Percentiles rank a stretch among this genome's conserved stretches.
phyloP scores from a whole-genome alignment of 2,888 invertebrate genomes.

The Cheilosia vulpina region DNA sequence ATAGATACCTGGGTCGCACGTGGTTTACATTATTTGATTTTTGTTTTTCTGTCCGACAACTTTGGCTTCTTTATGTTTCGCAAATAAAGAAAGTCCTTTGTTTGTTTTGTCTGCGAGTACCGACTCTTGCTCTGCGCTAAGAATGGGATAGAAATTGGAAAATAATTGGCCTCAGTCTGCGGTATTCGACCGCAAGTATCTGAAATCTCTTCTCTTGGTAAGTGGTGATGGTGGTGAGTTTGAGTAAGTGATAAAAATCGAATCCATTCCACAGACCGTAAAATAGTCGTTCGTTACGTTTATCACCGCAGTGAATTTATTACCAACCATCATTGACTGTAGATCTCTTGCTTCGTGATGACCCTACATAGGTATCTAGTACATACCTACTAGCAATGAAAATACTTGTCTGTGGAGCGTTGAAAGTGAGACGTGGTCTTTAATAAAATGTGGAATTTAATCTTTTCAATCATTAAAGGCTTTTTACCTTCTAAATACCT shows the following conservation, averaged over 20 bases:
- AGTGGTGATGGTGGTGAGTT: neutral
- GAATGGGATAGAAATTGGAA: neutral
- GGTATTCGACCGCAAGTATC: neutral
- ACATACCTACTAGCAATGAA: no score
- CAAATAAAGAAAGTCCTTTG: neutral
- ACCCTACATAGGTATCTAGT: no score
- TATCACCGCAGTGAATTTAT: conserved; percentile 54
- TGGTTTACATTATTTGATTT: neutral
- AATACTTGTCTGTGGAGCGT: no score
- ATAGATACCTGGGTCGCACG: no score
- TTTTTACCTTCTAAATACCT: no score
- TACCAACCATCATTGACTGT: conserved; percentile 23
- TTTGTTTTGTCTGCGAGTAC: neutral
- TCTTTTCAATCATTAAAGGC: no score
- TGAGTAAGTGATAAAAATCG: conserved; percentile 24
- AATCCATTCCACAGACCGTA: conserved; percentile 42
- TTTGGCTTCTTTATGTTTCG: neutral
- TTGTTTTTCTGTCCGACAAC: neutral
- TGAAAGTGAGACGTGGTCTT: no score
- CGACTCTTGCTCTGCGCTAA: neutral
- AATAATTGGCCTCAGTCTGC: conserved; percentile 14
- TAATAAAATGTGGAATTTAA: no score
- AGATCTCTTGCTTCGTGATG: no score
- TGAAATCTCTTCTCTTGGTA: neutral
- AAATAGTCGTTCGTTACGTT: conserved; percentile 54